Conservation (phyloP, 2,888 invertebrate genomes). For the Holacanthella duospinosa region DNA sequence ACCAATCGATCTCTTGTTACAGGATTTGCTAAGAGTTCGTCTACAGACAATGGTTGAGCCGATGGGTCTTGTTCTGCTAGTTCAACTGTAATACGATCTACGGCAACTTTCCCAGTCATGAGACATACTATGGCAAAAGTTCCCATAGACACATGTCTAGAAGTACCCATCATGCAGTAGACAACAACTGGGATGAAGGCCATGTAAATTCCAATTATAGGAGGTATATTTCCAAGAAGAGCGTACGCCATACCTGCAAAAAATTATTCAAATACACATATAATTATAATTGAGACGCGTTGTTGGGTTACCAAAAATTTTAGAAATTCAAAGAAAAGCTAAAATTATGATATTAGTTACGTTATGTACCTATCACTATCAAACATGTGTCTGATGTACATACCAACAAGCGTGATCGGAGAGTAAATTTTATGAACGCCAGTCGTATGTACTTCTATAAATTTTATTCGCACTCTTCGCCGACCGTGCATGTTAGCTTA, state of each 20-base stretch:
- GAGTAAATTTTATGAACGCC: no score
- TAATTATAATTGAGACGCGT: no score
- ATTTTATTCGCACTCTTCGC: no score
- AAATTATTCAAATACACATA: no score
- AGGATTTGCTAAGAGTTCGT: background rate
- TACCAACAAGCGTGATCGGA: no score
- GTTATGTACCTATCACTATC: no score
- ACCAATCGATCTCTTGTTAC: conserved; percentile 38
- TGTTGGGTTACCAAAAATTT: background rate
- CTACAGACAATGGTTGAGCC: background rate
- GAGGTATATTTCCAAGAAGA: conserved; percentile 59
- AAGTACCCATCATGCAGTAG: conserved; percentile 78
- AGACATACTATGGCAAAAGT: conserved; percentile 80
- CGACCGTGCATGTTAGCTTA: no score
- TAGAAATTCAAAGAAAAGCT: no score
- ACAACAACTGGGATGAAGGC: conserved; percentile 84
- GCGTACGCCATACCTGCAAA: conserved; percentile 58
- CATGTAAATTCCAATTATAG: conserved; percentile 70
- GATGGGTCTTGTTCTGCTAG: background rate
- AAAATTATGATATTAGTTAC: no score
- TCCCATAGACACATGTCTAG: conserved; percentile 75
- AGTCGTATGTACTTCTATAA: no score
- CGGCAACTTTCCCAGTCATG: conserved; percentile 76
- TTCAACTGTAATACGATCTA: conserved; percentile 21
- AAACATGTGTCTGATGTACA: no score